Evolutionary conservation across 2,888 invertebrate genomes (phyloP), one percentile per base, ranked within the genome.

Genomic region (Erebia epiphron): DNA sequence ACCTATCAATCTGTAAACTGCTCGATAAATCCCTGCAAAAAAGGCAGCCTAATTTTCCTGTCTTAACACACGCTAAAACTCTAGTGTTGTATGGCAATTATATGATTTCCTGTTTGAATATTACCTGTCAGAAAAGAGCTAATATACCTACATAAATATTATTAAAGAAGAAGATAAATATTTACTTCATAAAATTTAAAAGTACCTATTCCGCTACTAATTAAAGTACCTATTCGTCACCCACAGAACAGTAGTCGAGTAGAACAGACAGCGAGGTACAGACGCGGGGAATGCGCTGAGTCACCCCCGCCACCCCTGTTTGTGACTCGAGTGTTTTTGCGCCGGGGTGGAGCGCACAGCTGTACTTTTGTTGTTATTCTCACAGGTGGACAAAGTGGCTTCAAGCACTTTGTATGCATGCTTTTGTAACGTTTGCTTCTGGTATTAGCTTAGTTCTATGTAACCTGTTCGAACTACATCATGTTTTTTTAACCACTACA

Each of bases 251-350:
- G 66, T 61, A 69, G n/a, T 46, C n/a, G 49, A 41, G 21, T 67
- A 41, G 61, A 46, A 49, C 49, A 21, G 16, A 58, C 41, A 10
- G 58, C 26, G 57, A 49, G 60, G 75, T 86, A 86, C 85, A 85
- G 82, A 82, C 76, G 80, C 67, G 71, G 62, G 82, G 83, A 86
- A 86, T 87, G 86, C 75, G 86, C 86, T 78, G 83, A 83, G 73
- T 73, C 73, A 73, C 71, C 62, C 62, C 35, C 66, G 58, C 66
- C 70, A 68, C 70, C 73, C 71, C 67, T 57, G 68, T 41, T 18
- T 68, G 60, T 60, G 60, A 60, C 43, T 60, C 11, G 60, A 43
- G 41, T 41, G 60, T 58, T 60, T 60, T 62, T 52, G 65, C 64
- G 50, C n/a, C 35, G 41, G 67, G 18, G 16, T 4, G 41, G 41